Evolutionary conservation across 2,888 invertebrate genomes (phyloP).

Genomic region (Leptinotarsa juncta): DNA sequence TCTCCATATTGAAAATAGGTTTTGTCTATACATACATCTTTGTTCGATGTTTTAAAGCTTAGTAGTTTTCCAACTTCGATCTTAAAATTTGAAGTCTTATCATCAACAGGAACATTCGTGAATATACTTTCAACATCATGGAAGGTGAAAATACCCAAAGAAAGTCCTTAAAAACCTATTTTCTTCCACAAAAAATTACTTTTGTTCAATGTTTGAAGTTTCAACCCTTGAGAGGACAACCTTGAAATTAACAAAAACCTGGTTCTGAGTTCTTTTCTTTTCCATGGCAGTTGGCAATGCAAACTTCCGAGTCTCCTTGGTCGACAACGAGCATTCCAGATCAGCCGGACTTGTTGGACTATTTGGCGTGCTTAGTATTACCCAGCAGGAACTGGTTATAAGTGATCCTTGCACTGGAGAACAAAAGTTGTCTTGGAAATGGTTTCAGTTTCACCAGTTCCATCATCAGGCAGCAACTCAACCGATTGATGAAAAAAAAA

Average conservation of each 20-base stretch:
- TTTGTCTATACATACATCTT: no score
- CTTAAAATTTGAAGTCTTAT: no score
- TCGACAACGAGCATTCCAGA: conserved; percentile 74
- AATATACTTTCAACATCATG: no score
- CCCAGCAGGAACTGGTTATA: conserved; percentile 69
- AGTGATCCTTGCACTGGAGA: conserved; percentile 69
- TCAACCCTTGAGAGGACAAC: neutral
- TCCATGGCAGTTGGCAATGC: conserved; percentile 64
- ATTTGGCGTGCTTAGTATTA: conserved; percentile 71
- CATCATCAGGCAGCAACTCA: conserved; percentile 68
- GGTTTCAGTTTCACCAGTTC: conserved; percentile 73
- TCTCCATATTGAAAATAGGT: no score
- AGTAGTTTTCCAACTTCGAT: no score
- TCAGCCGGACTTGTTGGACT: conserved; percentile 71
- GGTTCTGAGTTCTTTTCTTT: neutral
- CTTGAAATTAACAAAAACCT: neutral
- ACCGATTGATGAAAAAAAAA: conserved; percentile 69
- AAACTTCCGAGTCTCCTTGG: conserved; percentile 72
- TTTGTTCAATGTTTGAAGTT: no score
- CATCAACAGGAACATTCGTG: no score
- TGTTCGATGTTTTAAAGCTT: no score
- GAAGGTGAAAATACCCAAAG: no score
- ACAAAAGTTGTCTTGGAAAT: conserved; percentile 69
- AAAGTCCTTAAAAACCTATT: no score
- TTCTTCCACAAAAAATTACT: no score